Percentiles rank a stretch among this genome's conserved stretches.
Evolutionary conservation across 2,888 invertebrate genomes (phyloP).

Genomic region (Erebia ligea): DNA sequence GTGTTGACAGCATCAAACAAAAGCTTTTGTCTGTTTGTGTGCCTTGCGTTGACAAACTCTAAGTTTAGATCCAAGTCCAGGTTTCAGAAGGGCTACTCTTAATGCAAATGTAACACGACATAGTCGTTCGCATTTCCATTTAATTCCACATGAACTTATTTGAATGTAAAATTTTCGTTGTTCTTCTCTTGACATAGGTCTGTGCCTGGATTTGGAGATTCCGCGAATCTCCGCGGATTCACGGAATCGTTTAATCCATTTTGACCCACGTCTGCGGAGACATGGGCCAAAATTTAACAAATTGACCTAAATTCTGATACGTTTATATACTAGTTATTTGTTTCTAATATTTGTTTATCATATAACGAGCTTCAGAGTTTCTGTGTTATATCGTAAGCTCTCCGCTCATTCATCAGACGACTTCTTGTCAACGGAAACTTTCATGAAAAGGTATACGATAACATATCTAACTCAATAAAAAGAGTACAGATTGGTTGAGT

Average conservation of each 20-base stretch:
- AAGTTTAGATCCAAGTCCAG: no score
- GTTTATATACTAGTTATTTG: not conserved
- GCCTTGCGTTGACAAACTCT: no score
- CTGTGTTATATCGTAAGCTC: no score
- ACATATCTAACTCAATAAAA: not conserved
- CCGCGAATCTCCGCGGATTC: no score
- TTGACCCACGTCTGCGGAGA: not conserved
- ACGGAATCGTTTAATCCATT: no score
- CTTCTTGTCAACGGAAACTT: slow-evolving; percentile 3
- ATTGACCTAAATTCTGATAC: not conserved
- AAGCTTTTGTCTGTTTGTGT: no score
- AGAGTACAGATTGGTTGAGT: slow-evolving; percentile 14
- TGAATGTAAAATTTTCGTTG: not conserved
- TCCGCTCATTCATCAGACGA: not conserved
- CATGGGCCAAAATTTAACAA: not conserved
- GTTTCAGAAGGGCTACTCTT: not conserved
- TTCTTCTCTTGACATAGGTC: slow-evolving; percentile 1
- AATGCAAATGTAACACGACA: slow-evolving; percentile 9
- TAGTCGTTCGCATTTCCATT: slow-evolving; percentile 3
- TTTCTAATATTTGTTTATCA: not conserved
- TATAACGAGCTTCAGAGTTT: no score
- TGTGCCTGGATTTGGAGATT: not conserved
- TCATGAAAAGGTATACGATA: not conserved
- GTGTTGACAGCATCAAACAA: no score
- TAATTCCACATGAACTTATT: not conserved